Evolutionary conservation across 2,888 invertebrate genomes (phyloP).

Genomic region (Germaria angustata): DNA sequence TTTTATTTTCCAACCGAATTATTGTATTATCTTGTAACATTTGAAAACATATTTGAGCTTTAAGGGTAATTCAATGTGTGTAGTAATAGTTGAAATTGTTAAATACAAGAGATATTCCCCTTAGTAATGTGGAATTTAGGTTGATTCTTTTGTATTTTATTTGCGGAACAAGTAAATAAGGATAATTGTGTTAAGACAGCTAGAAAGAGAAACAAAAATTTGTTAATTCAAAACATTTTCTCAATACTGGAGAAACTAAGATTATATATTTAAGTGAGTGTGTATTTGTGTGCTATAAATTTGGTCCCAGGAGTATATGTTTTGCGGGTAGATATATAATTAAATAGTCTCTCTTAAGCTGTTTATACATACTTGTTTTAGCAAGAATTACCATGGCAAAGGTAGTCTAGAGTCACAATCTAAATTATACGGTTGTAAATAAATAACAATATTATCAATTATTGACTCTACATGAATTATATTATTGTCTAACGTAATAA

Average conservation of each 20-base stretch:
- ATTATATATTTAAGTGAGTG: no score
- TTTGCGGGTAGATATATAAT: no score
- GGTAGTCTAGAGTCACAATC: no score
- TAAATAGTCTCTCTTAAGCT: no score
- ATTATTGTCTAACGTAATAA: no score
- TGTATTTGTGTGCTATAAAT: no score
- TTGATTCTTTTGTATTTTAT: background rate
- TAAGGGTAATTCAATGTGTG: slow-evolving; percentile 1
- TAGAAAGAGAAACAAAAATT: background rate
- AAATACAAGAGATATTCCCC: background rate
- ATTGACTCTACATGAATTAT: no score
- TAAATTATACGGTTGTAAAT: no score
- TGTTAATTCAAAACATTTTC: background rate
- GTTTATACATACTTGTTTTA: no score
- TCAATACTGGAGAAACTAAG: background rate
- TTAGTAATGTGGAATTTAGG: slow-evolving; percentile 26
- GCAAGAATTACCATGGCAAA: no score
- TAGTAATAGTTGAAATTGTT: background rate
- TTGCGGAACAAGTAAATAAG: background rate
- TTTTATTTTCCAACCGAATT: background rate
- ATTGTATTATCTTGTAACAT: slow-evolving; percentile 11
- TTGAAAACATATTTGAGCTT: slow-evolving; percentile 8
- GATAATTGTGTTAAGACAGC: background rate
- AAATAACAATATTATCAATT: no score
- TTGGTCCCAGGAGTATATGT: no score